Percentiles rank a stretch among this genome's conserved stretches.
Evolutionary conservation across 1,140 invertebrate genomes (phyloP).

Genomic region (Rhyacophila brunnea): DNA sequence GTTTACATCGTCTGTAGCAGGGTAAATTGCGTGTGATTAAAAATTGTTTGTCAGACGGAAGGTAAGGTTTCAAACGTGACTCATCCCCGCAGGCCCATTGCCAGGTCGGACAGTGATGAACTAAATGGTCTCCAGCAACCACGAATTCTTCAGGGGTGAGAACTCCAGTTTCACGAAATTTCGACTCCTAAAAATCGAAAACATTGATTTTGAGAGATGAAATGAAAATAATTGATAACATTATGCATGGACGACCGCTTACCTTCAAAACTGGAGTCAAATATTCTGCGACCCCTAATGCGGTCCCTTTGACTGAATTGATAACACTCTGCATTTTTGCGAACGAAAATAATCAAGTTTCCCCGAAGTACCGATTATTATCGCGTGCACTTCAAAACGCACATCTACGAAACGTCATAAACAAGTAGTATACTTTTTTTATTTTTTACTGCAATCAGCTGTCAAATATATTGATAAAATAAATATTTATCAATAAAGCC

Average conservation of each 20-base stretch:
- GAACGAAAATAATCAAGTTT: too few relatives aligned
- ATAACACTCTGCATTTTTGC: conserved; percentile 90
- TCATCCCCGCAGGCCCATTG: conserved; percentile 94
- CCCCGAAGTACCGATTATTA: too few relatives aligned
- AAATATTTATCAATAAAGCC: too few relatives aligned
- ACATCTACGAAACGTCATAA: too few relatives aligned
- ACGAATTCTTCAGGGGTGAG: conserved; percentile 96
- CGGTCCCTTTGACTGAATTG: conserved; percentile 92
- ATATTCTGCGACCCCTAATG: conserved; percentile 92
- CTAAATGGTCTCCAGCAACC: conserved; percentile 95
- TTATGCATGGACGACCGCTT: background rate
- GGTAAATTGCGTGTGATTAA: conserved; percentile 95
- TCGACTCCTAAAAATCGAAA: conserved; percentile 77
- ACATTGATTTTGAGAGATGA: conserved; percentile 31
- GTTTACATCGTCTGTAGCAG: conserved; percentile 89
- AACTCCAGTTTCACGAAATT: conserved; percentile 97
- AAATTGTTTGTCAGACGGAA: conserved; percentile 95
- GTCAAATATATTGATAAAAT: too few relatives aligned
- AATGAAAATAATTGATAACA: conserved; percentile 22
- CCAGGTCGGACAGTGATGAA: conserved; percentile 99
- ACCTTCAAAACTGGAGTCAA: conserved; percentile 95
- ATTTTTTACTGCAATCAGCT: too few relatives aligned
- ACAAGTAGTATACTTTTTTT: too few relatives aligned
- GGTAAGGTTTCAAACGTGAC: conserved; percentile 78
- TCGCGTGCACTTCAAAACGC: too few relatives aligned